These are phyloP conservation scores for Gymnorhina tibicen DNA, from an alignment of 2,113 vertebrate genomes.

Conservation along the genomic window DNA sequence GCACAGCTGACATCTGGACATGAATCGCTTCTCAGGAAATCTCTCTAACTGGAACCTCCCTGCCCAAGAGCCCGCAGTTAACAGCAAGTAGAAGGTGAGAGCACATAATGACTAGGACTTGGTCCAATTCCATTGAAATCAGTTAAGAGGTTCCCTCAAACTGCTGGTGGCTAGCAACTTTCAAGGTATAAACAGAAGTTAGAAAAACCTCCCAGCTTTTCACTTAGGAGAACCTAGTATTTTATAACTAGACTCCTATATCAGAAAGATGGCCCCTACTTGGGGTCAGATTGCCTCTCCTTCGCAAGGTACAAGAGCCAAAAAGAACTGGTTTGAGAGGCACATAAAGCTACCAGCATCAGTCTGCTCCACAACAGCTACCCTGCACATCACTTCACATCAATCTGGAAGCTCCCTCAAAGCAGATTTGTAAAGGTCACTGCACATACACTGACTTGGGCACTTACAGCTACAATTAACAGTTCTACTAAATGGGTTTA, in stretches of 20 bases:
- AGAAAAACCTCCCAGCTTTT: not conserved
- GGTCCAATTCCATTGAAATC: not conserved
- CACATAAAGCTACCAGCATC: not conserved
- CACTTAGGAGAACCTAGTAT: not conserved
- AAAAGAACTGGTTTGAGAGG: not conserved
- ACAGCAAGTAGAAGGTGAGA: fast-evolving
- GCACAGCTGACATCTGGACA: not conserved
- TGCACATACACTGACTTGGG: not conserved
- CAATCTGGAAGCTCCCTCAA: not conserved
- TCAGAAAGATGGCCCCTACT: not conserved
- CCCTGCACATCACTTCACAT: not conserved
- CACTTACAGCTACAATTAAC: not conserved
- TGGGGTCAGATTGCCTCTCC: not conserved
- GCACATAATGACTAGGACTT: not conserved
- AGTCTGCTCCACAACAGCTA: not conserved
- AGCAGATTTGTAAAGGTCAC: not conserved
- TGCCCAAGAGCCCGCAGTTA: not conserved
- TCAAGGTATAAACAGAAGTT: not conserved
- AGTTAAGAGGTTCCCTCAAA: not conserved
- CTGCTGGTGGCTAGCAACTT: not conserved
- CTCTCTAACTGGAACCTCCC: not conserved
- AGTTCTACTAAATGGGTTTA: not conserved
- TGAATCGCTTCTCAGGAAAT: not conserved
- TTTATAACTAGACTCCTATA: not conserved
- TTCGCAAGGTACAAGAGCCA: not conserved